phyloP scores from a whole-genome alignment of 2,888 invertebrate genomes.

The Acanthosoma haemorrhoidale region DNA sequence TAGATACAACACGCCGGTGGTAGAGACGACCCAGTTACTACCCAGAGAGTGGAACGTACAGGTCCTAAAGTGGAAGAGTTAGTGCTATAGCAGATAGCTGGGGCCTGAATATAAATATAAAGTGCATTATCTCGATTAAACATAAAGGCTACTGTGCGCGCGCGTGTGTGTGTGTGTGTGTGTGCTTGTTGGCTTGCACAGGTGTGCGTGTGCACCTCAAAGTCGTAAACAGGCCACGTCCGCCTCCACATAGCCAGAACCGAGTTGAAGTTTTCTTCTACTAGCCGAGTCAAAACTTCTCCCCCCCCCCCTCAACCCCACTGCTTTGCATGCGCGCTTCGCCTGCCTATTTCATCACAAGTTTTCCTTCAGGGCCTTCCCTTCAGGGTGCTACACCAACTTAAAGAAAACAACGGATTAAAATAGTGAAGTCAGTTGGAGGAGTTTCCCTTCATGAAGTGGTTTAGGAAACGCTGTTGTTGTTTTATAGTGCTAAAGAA shows the following conservation, averaged over 20 bases:
- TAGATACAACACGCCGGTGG: no score
- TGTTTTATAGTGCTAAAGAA: no score
- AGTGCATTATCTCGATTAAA: conserved; percentile 10
- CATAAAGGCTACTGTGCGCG: no score
- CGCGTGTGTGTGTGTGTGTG: no score
- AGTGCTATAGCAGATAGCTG: not conserved
- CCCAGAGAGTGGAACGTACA: no score
- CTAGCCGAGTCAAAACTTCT: not conserved
- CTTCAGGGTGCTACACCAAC: not conserved
- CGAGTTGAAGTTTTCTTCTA: not conserved
- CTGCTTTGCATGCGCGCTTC: not conserved
- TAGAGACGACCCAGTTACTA: not conserved
- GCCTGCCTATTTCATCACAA: not conserved
- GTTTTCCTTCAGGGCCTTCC: not conserved
- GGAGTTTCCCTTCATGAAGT: no score
- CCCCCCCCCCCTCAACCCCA: not conserved
- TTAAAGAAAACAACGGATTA: not conserved
- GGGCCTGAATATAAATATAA: not conserved
- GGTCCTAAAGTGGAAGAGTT: no score
- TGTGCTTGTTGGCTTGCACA: not conserved
- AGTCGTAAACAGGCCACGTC: conserved; percentile 10
- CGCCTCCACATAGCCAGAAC: not conserved
- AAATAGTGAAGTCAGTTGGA: not conserved
- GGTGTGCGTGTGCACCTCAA: not conserved
- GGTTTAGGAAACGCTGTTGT: no score